Base-by-base conservation (phyloP, 2,888 invertebrate genomes). In the Mesopsocus fuscifrons region DNA sequence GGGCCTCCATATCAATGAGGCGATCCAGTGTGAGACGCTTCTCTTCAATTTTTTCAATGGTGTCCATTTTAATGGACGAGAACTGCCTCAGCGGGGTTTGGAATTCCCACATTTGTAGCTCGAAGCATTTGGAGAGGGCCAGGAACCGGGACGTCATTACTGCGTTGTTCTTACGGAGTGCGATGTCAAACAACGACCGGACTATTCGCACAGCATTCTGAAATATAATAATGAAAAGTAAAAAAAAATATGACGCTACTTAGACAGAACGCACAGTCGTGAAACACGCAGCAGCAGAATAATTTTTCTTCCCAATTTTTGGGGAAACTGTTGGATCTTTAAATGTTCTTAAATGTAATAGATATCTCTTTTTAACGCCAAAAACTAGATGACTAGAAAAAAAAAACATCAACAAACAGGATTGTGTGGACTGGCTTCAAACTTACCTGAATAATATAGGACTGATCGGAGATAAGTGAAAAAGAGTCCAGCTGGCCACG, bases 121-220 rank as follows among this genome's bases (percentile, higher is more conserved):
- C 95, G 48, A 98, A 68, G 79, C 89, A 89, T 64, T 94, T 91
- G 23, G 91, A 79, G 56, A 97, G 71, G 51, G 71, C 73, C 1
- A 98, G 68, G 49, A 95, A 76, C 4, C 88, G 67, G 0, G 76
- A 80, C 0, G 97, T 78, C 68, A 95, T 74, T 49, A 87, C 69
- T 0, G 97, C 82, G 68, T 88, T 91, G 57, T 88, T 89, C 53
- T 81, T 81, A 21, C 85, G 72, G 4, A 95, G 63, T 1, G 85
- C 84, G 48, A 97, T 84, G 55, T 98, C 95, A 61, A 97, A 98
- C 26, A 97, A 63, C 0, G 94, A 92, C 32, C 97, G 71, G 5
- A 83, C 73, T 51, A 98, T 88, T 43, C 97, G 72, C 0, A 81
- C 77, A 6, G 88, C 81, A 62, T 95, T 97, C 79, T 94, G 64